Base-by-base conservation (phyloP, 1,140 invertebrate species). In the Psilanteris sp. region DNA sequence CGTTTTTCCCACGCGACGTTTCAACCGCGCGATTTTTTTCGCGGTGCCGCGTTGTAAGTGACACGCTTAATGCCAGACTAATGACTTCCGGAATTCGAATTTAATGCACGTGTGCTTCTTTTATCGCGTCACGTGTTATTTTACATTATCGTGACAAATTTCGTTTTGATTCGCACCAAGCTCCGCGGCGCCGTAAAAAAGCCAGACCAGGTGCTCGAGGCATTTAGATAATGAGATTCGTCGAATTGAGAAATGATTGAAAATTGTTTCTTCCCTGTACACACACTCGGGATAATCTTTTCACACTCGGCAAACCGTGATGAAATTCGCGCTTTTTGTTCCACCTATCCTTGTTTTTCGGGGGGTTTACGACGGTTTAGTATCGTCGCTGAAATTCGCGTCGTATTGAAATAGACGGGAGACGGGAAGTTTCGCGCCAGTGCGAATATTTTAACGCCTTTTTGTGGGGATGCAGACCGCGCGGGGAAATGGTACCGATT, bases 1-100 rank as follows among this genome's bases (percentile, higher is more conserved):
- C 9, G 22, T 24, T 50, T 62, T 59, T 59, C 39, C 31, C 43
- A 22, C 34, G 24, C 32, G 31, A 29, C 24, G 24, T 5, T 11
- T 4, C 14, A 11, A 16, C 13, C 13, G 0, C 20, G 26, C 13
- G 26, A 59, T n/a, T n/a, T n/a, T n/a, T n/a, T n/a, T n/a, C n/a
- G n/a, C n/a, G n/a, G n/a, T n/a, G n/a, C n/a, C n/a, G n/a, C 22
- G 18, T 37, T 27, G 43, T 62, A 62, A 52, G 11, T 5, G 46
- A 64, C 46, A 52, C 54, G 54, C 54, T 44, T 22, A 31, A 26
- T 20, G 34, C 24, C 10, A 24, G 18, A 10, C 46, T 66, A 66
- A 54, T 24, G 61, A 54, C 61, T 54, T 54, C 61, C 61, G 61
- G 61, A 54, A 66, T 46, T 54, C 11, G 46, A 44, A 36, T 54